Conservation (phyloP, 1,140 invertebrate genomes). For the Pemphigus obesinymphae region DNA sequence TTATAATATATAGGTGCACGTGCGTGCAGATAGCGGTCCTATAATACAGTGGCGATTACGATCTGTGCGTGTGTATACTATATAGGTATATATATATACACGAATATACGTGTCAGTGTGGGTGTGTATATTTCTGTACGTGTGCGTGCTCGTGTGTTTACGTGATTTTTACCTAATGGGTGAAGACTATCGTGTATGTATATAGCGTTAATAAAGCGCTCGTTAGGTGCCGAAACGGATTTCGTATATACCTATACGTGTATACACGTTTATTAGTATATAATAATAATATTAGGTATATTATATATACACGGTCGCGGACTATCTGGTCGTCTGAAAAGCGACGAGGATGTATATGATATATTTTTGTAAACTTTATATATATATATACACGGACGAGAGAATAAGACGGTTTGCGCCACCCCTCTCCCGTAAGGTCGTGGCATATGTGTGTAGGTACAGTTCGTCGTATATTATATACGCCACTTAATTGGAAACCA, state of each 20-base stretch:
- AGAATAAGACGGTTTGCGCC: no score
- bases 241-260: not conserved
- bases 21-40: not conserved
- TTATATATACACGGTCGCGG: no score
- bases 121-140: no score
- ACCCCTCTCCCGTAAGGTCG: no score
- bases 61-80: not conserved
- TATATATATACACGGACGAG: no score
- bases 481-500: not conserved
- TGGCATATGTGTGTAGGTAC: no score
- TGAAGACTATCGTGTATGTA: not conserved
- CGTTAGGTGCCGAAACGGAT: constrained; percentile 18
- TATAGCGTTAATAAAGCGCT: not conserved
- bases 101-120: no score
- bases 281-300: no score
- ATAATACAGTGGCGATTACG: not conserved
- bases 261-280: no score
- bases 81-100: no score
- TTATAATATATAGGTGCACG: not conserved
- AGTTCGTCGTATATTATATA: no score
- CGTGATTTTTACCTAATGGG: constrained; percentile 15
- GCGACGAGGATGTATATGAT: not conserved
- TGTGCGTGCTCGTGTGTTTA: not conserved
- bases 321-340: not conserved
- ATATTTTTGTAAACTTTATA: no score